Evolutionary conservation across 2,797 vertebrate genomes (phyloP).

Genomic region (Prunella strophiata): DNA sequence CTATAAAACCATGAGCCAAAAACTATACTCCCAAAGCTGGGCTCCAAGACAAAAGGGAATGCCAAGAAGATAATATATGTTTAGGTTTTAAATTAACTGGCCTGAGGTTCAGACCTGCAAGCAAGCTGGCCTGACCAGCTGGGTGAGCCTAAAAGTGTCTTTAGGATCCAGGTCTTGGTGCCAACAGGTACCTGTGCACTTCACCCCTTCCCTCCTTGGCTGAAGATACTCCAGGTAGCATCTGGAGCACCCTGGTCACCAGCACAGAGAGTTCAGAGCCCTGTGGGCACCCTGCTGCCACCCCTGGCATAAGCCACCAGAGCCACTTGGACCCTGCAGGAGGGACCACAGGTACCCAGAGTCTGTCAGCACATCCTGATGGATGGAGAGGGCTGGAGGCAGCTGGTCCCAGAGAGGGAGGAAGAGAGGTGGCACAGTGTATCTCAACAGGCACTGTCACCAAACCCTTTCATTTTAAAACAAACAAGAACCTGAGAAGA

Average conservation of each 20-base stretch:
- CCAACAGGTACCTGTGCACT: not conserved
- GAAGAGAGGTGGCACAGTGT: not conserved
- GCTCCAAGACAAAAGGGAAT: not conserved
- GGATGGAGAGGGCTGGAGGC: not conserved
- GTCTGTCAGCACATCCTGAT: not conserved
- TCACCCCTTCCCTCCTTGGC: not conserved
- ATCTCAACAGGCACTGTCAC: not conserved
- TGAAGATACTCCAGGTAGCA: not conserved
- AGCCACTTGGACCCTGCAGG: rapidly evolving
- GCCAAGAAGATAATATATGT: not conserved
- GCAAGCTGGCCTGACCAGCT: not conserved
- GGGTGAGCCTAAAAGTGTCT: not conserved
- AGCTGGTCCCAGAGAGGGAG: not conserved
- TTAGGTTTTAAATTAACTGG: not conserved
- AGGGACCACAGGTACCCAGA: not conserved
- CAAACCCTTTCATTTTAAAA: not conserved
- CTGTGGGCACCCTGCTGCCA: not conserved
- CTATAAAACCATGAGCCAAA: conserved; percentile 21
- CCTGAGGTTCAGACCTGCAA: not conserved
- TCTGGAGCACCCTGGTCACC: not conserved
- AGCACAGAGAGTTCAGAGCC: not conserved
- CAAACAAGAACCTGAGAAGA: not conserved
- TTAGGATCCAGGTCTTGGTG: not conserved
- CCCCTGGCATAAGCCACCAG: not conserved
- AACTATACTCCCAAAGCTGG: not conserved